phyloP scores from a whole-genome alignment of 2,797 vertebrate genomes.

The Sphenopsis melanotis region DNA sequence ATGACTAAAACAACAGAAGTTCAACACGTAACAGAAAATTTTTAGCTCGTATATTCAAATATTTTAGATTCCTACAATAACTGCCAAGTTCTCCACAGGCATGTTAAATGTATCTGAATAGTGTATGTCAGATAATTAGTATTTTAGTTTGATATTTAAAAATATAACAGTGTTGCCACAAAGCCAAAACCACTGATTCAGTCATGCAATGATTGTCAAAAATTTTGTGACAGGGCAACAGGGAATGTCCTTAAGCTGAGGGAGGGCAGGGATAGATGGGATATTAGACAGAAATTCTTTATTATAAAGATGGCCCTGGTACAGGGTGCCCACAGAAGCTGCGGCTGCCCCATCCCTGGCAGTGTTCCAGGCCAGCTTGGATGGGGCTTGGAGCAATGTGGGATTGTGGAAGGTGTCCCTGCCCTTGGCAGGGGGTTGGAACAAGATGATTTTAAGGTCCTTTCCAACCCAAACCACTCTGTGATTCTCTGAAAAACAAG shows the following conservation, averaged over 20 bases:
- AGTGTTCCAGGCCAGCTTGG: fast-evolving
- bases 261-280: background rate
- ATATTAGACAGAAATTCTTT: background rate
- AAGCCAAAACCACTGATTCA: background rate
- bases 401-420: background rate
- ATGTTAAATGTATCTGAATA: background rate
- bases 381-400: fast-evolving
- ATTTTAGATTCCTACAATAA: background rate
- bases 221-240: background rate
- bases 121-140: background rate
- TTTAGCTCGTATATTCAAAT: background rate
- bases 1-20: background rate
- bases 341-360: background rate
- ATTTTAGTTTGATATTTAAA: background rate
- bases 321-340: fast-evolving
- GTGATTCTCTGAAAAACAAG: background rate
- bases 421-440: fast-evolving
- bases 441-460: background rate
- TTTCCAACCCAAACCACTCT: background rate
- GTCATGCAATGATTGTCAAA: background rate
- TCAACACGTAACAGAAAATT: background rate
- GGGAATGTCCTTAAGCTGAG: background rate
- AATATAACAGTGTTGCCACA: background rate
- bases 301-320: background rate
- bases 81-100: background rate